phyloP scores from a whole-genome alignment of 1,140 invertebrate species.

The Drosophila nikananu region DNA sequence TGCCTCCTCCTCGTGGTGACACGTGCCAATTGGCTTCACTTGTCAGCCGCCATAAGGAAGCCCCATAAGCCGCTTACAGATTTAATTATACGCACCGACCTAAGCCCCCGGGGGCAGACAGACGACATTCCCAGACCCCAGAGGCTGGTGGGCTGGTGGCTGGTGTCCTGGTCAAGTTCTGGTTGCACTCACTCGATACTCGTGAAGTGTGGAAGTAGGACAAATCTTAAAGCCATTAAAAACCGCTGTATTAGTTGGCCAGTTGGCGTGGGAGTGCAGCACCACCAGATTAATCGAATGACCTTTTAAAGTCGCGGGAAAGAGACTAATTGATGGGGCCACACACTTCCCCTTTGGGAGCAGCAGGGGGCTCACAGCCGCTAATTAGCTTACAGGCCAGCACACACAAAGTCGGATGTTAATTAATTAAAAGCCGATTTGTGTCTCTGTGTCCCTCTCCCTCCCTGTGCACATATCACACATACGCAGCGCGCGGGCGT shows the following conservation, averaged over 20 bases:
- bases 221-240: not conserved
- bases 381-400: conserved; percentile 54
- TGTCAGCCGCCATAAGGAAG: conserved; percentile 21
- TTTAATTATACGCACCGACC: conserved; percentile 45
- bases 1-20: conserved; percentile 3
- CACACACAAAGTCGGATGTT: conserved; percentile 54
- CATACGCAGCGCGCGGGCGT: not conserved
- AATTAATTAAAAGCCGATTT: conserved; percentile 71
- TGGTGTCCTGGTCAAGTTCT: not conserved
- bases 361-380: not conserved
- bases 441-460: not conserved
- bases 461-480: not conserved
- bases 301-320: not conserved
- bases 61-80: conserved; percentile 53
- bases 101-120: conserved; percentile 5
- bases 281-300: conserved; percentile 15
- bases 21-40: conserved; percentile 35
- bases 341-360: not conserved
- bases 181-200: conserved; percentile 1
- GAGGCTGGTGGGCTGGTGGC: rapidly evolving
- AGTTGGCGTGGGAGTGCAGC: not conserved
- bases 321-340: conserved; percentile 12
- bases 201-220: not conserved
- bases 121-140: not conserved
- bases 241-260: not conserved